Evolutionary conservation across 2,888 invertebrate species (phyloP), one percentile per base, ranked within the genome.

Genomic region (Caenorhabditis becei): DNA sequence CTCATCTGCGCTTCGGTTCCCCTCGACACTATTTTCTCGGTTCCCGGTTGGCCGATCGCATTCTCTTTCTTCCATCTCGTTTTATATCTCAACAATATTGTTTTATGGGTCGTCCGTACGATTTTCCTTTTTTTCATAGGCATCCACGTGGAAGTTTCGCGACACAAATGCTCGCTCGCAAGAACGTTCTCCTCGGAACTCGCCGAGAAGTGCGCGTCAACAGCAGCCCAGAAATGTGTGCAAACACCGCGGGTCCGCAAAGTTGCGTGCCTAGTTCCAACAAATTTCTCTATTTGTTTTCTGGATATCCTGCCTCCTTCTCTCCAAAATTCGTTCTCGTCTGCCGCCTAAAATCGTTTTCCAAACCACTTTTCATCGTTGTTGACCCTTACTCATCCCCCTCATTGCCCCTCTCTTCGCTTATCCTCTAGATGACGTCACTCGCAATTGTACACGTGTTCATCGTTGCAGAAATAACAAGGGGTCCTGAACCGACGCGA

Each of bases 181-280:
- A 11, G 35, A 37, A 37, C 20, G 20, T 8, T 10, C 16, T 41
- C 14, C 41, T 37, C 54, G 26, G 26, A 53, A 47, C 18, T n/a
- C n/a, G n/a, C n/a, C 5, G 26, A 49, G 35, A 20, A 20, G 24
- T 59, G 32, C 35, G 51, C 59, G 71, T 62, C 26, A 32, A 20
- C 26, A 35, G 16, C 26, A 14, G 54, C 54, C n/a, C 32, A 32
- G 32, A 54, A 71, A 44, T 72, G 63, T 72, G 44, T 56, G 72
- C 72, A 72, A 56, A 72, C 72, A 72, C 72, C 11, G 20, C 37
- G 11, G 23, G 71, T 63, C 72, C 56, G 71, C 72, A 72, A 72
- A 32, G 44, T 56, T 20, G 32, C 63, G 35, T 44, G 32, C 47
- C 56, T 24, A 72, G 62, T 72, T 72, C 72, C 72, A 72, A 72